Evolutionary conservation across 1,140 invertebrate species (phyloP).

Genomic region (Megathymus violae): DNA sequence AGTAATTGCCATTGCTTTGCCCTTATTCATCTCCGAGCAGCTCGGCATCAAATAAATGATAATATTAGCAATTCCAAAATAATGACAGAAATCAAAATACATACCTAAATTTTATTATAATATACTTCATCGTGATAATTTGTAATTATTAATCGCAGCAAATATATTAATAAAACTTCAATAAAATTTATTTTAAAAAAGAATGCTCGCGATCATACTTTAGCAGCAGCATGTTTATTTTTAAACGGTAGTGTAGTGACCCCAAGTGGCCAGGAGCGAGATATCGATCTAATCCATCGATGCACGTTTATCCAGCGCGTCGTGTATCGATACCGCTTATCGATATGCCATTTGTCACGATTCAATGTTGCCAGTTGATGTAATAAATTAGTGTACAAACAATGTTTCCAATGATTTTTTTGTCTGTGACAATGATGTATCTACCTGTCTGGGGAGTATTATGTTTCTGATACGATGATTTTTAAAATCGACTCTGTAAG

Average conservation of each 20-base stretch:
- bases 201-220: no score
- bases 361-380: constrained; percentile 27
- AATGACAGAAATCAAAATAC: no score
- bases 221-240: background rate
- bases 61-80: no score
- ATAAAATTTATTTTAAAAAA: no score
- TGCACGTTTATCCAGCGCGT: constrained; percentile 66
- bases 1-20: no score
- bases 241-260: constrained; percentile 20
- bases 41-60: no score
- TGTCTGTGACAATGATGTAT: constrained; percentile 29
- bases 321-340: constrained; percentile 69
- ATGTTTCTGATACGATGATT: constrained; percentile 1
- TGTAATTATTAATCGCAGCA: no score
- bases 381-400: constrained; percentile 34
- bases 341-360: constrained; percentile 62
- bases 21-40: no score
- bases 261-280: constrained; percentile 45
- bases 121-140: no score
- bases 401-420: constrained; percentile 7
- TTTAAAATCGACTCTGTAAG: no score
- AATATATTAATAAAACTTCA: no score
- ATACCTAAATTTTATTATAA: no score
- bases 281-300: constrained; percentile 75
- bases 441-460: constrained; percentile 5